Evolutionary conservation across 37 sponge, comb jelly and placozoan genomes (phyloP).

Genomic region (Ephydatia muelleri): DNA sequence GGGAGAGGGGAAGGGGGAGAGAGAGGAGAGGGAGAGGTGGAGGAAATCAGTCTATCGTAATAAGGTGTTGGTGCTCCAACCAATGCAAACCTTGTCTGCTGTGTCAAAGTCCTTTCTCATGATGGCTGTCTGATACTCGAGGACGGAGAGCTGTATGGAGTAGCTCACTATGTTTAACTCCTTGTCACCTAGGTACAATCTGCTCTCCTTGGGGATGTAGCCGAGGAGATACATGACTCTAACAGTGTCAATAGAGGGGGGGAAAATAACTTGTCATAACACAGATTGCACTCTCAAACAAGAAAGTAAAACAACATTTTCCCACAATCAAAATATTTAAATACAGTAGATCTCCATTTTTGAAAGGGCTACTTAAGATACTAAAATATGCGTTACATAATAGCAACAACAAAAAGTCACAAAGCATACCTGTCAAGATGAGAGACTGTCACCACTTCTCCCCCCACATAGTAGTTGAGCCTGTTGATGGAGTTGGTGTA

Average conservation of each 20-base stretch:
- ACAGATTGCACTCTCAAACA: neutral
- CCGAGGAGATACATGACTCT: constrained; percentile 90
- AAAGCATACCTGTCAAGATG: constrained; percentile 86
- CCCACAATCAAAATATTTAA: too few relatives aligned
- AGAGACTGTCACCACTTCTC: constrained; percentile 94
- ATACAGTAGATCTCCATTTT: neutral
- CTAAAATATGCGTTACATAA: neutral
- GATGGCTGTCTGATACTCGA: constrained; percentile 97
- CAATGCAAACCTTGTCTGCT: constrained; percentile 67
- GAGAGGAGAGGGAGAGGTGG: neutral
- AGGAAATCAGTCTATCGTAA: neutral
- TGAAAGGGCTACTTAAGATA: neutral
- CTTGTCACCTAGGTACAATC: constrained; percentile 94
- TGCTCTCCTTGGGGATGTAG: constrained; percentile 90
- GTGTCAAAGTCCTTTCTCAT: constrained; percentile 95
- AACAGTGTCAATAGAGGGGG: neutral
- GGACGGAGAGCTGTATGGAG: constrained; percentile 81
- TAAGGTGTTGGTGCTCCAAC: neutral
- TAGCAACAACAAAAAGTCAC: neutral
- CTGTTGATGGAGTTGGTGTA: constrained; percentile 92
- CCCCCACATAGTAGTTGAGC: constrained; percentile 96
- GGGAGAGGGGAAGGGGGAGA: neutral
- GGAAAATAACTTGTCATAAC: neutral
- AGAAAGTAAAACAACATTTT: neutral
- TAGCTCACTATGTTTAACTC: constrained; percentile 85